Base-by-base conservation (phyloP, 2,113 vertebrate genomes). In the Pardalotus punctatus region DNA sequence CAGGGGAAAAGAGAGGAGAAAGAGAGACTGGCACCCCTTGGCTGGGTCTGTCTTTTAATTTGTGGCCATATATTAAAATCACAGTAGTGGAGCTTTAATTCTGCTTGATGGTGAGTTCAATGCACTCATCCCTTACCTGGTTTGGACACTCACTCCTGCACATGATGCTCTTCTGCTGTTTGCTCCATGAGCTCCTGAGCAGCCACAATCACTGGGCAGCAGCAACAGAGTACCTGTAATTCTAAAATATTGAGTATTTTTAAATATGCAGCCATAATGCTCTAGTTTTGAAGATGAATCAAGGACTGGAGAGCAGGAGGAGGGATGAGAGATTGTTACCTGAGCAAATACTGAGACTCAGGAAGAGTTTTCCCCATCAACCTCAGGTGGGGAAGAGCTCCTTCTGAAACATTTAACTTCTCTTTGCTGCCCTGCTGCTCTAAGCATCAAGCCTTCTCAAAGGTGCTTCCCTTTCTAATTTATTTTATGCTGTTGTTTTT, bases 401-500 rank as follows among this genome's bases (percentile, higher is more conserved):
- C 7, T 76, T 35, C 58, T 54, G 50, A 80, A 94, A 16, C 25
- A 58, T 29, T 27, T 65, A 50, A 36, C 11, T 86, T 66, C 12
- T 54, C 51, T 66, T 51, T 1, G 0, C 51, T 80, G 33, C 0
- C 35, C 35, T 87, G 61, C 88, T 89, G 38, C 38, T 71, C 22
- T 51, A 53, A 94, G 64, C 47, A 92, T 21, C 51, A 45, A 47
- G 23, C 42, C 64, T 69, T 88, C 45, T 51, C 33, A 17, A 50
- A 90, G 83, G 69, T 48, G 14, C 56, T 94, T 80, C 56, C 53
- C 47, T 42, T 67, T 71, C 92, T 81, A 81, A 88, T 82, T 89
- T 87, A 88, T 86, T 94, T 96, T 67, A 62, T 57, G 70, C 70
- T 70, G 72, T 86, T 91, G 70, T 85, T 95, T 95, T 95, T 94